Evolutionary conservation across 2,797 vertebrate species (phyloP).

Genomic region (Falco rusticolus): DNA sequence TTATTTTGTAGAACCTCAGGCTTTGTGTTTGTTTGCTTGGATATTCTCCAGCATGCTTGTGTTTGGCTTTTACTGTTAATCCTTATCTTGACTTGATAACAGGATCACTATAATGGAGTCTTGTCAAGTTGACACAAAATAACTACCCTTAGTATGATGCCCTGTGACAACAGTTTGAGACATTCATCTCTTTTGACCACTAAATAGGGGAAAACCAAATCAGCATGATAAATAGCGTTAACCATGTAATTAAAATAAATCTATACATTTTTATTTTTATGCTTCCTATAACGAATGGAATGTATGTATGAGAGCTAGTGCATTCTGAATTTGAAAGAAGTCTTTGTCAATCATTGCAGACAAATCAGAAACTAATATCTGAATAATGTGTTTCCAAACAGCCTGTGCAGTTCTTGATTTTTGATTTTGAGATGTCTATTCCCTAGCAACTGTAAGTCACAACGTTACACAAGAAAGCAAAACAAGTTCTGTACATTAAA

Average conservation of each 20-base stretch:
- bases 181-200: background rate
- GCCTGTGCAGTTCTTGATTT: background rate
- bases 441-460: constrained; percentile 32
- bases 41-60: background rate
- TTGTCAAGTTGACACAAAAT: background rate
- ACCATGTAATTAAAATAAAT: background rate
- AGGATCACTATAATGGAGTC: background rate
- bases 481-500: background rate
- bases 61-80: background rate
- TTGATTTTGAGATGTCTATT: constrained; percentile 13
- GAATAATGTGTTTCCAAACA: background rate
- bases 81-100: background rate
- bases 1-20: background rate
- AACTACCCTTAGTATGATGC: background rate
- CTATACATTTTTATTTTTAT: background rate
- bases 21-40: background rate
- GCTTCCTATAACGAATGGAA: background rate
- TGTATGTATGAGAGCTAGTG: background rate
- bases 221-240: background rate
- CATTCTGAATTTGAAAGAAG: background rate
- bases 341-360: background rate
- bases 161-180: background rate
- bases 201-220: background rate
- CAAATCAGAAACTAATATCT: background rate
- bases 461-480: background rate